These are phyloP conservation scores for Gambelia wislizenii DNA, from an alignment of 2,797 vertebrate species.

Conservation along the genomic window DNA sequence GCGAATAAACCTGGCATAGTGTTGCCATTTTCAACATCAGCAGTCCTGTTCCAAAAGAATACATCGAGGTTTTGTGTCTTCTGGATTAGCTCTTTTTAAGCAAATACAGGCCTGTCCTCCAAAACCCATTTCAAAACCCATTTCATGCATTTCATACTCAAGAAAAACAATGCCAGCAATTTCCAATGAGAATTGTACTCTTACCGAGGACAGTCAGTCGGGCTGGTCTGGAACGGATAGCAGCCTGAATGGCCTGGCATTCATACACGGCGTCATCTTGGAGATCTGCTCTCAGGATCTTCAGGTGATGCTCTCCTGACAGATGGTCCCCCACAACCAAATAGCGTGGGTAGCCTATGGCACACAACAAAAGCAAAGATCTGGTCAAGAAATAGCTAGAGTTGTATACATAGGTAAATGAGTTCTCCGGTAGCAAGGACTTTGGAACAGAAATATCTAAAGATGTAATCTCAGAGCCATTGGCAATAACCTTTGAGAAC, in stretches of 20 bases:
- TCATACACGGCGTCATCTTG: constrained; percentile 96
- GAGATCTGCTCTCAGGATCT: constrained; percentile 93
- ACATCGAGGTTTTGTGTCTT: neutral
- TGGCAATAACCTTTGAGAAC: too few relatives aligned
- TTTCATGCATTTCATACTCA: fast-evolving
- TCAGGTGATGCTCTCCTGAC: constrained; percentile 93
- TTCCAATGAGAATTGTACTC: constrained; percentile 31
- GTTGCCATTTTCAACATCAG: neutral
- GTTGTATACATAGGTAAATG: fast-evolving
- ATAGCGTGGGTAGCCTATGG: constrained; percentile 95
- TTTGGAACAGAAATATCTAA: neutral
- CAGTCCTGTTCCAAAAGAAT: neutral
- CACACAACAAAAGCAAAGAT: neutral
- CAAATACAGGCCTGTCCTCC: fast-evolving
- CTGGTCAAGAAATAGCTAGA: fast-evolving
- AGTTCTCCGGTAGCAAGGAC: neutral
- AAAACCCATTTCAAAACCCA: neutral
- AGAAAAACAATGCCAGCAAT: fast-evolving
- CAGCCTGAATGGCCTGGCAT: constrained; percentile 96
- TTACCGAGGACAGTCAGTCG: constrained; percentile 96
- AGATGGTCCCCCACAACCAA: constrained; percentile 94
- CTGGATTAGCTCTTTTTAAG: neutral
- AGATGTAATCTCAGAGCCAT: too few relatives aligned
- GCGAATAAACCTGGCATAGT: neutral
- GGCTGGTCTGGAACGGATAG: constrained; percentile 94